phyloP scores from a whole-genome alignment of 2,797 vertebrate species.

The Kryptolebias ocellatus region DNA sequence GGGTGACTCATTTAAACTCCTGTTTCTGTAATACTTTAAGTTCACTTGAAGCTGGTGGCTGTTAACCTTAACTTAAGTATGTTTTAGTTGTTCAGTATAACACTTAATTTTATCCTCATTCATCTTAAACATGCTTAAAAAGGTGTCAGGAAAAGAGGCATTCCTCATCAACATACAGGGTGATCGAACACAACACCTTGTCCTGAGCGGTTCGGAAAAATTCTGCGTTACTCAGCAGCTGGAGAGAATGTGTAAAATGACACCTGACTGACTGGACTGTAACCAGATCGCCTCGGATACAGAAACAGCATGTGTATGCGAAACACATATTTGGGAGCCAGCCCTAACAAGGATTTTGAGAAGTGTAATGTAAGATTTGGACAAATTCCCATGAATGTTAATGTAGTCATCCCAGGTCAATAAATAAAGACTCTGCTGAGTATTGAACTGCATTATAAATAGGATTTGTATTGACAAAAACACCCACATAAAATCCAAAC shows the following conservation, averaged over 20 bases:
- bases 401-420: slow-evolving; percentile 45
- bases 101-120: too few species aligned
- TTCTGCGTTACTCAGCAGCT: slow-evolving; percentile 39
- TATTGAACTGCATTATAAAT: slow-evolving; percentile 37
- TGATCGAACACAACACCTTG: not conserved
- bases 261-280: slow-evolving; percentile 29
- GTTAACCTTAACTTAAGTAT: too few species aligned
- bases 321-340: slow-evolving; percentile 38
- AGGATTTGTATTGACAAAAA: slow-evolving; percentile 32
- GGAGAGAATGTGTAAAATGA: slow-evolving; percentile 41
- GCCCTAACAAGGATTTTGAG: slow-evolving; percentile 18
- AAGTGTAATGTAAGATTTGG: slow-evolving; percentile 34
- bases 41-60: too few species aligned
- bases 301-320: slow-evolving; percentile 30
- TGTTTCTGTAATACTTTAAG: not conserved
- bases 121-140: not conserved
- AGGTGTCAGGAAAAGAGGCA: slow-evolving; percentile 22
- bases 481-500: slow-evolving; percentile 30
- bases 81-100: too few species aligned
- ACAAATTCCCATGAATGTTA: slow-evolving; percentile 40
- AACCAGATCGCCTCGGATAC: slow-evolving; percentile 39
- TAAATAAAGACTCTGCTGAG: slow-evolving; percentile 29
- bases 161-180: slow-evolving; percentile 11
- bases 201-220: slow-evolving; percentile 22
- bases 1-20: not conserved